phyloP scores from a whole-genome alignment of 2,113 vertebrate species.

The Elachura formosa region DNA sequence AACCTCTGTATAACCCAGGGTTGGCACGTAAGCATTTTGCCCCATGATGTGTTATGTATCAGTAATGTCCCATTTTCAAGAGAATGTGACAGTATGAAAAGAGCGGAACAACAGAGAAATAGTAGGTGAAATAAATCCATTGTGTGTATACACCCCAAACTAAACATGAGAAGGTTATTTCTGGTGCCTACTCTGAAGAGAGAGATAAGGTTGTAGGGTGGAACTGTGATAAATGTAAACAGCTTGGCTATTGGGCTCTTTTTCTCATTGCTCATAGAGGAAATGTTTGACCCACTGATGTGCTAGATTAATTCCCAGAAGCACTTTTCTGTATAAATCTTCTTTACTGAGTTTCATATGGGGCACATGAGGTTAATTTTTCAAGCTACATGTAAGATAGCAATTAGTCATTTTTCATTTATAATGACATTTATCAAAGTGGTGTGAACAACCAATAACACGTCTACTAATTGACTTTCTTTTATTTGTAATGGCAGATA shows the following conservation, averaged over 20 bases:
- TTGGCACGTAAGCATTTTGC: neutral
- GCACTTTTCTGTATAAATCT: neutral
- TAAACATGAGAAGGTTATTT: neutral
- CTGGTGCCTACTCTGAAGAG: neutral
- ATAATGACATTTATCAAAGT: slow-evolving; percentile 7
- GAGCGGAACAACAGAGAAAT: neutral
- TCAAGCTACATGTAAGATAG: neutral
- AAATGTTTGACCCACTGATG: neutral
- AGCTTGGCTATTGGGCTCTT: neutral
- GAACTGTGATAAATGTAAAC: neutral
- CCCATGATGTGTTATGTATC: fast-evolving
- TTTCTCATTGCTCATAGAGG: fast-evolving
- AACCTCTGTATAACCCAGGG: neutral
- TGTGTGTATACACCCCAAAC: neutral
- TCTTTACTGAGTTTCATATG: neutral
- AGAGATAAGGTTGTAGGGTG: neutral
- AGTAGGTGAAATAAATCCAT: neutral
- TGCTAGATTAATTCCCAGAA: neutral
- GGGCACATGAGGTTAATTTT: neutral
- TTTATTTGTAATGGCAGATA: neutral
- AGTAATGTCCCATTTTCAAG: neutral
- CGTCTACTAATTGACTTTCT: neutral
- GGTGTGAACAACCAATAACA: neutral
- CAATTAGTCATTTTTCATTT: neutral
- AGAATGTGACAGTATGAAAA: neutral